A percentile compares a stretch with the other conserved stretches of the same genome.
Conservation (phyloP, 2,888 invertebrate genomes). For the Drosophila lutescens region DNA sequence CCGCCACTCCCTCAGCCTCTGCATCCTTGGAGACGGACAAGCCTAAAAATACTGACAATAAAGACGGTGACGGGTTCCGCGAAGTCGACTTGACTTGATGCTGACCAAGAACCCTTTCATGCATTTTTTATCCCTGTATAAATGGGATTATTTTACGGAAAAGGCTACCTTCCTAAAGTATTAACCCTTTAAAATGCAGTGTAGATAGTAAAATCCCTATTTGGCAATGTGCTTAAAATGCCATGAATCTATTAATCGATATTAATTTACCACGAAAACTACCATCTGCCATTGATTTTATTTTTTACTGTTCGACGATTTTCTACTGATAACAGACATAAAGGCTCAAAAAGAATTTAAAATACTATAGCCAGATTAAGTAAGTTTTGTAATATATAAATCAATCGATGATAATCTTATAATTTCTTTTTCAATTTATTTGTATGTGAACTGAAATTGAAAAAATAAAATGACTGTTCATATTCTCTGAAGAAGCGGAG, state of each 20-base stretch:
- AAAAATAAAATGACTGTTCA: slow-evolving; percentile 3
- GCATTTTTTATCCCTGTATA: neutral
- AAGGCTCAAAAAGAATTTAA: slow-evolving; percentile 28
- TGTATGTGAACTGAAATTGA: slow-evolving; percentile 1
- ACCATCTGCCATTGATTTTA: slow-evolving; percentile 3
- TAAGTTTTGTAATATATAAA: slow-evolving; percentile 21
- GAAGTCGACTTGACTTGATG: slow-evolving; percentile 73
- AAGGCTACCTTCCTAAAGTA: slow-evolving; percentile 16
- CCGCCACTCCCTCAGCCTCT: slow-evolving; percentile 35
- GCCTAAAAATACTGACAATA: slow-evolving; percentile 41
- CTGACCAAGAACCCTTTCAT: neutral
- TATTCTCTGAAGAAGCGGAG: neutral
- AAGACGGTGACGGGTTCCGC: slow-evolving; percentile 58
- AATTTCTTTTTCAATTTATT: slow-evolving; percentile 6
- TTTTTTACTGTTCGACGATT: slow-evolving; percentile 1
- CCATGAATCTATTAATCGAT: neutral
- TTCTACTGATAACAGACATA: slow-evolving; percentile 1
- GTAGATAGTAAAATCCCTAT: neutral
- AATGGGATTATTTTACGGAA: neutral
- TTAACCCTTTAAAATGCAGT: slow-evolving; percentile 5
- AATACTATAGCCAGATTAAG: neutral
- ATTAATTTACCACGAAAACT: neutral
- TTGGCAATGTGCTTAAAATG: slow-evolving; percentile 13
- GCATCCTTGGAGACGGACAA: slow-evolving; percentile 31
- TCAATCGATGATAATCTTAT: slow-evolving; percentile 4